Base-by-base conservation (phyloP, 2,113 vertebrate species). In the Toxotes chatareus region DNA sequence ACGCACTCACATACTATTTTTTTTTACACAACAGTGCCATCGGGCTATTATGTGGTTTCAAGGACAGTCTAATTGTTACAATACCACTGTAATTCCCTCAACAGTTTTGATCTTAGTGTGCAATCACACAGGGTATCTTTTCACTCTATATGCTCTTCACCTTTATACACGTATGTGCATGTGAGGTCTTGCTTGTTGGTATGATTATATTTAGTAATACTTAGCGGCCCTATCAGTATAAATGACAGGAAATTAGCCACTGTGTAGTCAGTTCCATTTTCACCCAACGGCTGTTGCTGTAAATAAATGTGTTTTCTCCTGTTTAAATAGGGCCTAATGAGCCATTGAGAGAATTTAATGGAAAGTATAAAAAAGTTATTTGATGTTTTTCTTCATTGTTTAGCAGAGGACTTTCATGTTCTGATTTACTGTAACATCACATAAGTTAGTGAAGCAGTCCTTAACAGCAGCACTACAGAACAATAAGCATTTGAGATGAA, bases 11-110 rank as follows among this genome's bases (percentile, higher is more conserved):
- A 7, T 63, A 57, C 17, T 36, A 12, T 12, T 67, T 67, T 65
- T 47, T 56, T 27, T 27, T 27, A 27, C 27, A 27, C 27, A 27
- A 27, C 27, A 63, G 55, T 60, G 32, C 53, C 60, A 67, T 32
- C 19, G 51, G 78, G 63, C 11, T 87, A 36, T 47, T 65, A 59
- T 17, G 11, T 61, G 74, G 42, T 73, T 73, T 84, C 75, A 89
- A 84, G 79, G 83, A 83, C 69, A 78, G 23, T 68, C 7, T 70
- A 68, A 76, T 79, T 78, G 57, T 81, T 71, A 49, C 36, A 78
- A 19, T 76, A 19, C 59, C 38, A 14, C 40, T 74, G 16, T 56
- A 75, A 51, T 65, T 82, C 76, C 71, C 59, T 73, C 31, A 9
- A 0, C 65, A 73, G 32, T 82, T 72, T 31, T 42, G 9, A 77